Evolutionary conservation across 64 coral and sea anemone genomes (phyloP), one percentile per base, ranked within the genome.

Genomic region (Platygyra sinensis): DNA sequence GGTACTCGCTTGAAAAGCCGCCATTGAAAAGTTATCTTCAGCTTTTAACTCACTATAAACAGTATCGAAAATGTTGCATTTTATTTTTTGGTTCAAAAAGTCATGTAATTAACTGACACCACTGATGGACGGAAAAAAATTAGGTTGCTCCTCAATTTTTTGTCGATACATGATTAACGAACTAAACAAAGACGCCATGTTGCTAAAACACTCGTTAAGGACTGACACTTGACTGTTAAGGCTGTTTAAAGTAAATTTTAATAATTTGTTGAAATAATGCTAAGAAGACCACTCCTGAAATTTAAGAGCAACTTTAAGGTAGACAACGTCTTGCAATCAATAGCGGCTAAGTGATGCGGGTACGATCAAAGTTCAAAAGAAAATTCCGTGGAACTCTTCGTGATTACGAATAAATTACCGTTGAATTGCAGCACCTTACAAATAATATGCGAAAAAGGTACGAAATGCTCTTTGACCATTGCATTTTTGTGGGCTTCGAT

Each of bases 151-250:
- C 11, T 16, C 15, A 51, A 77, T 24, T 52, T 42, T 52, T 52
- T 2, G 16, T 77, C 75, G 49, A 24, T 22, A 39, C 16, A 73
- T 16, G 14, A 80, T 62, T 80, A 80, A 9, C 4, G 36, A 29
- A 29, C 24, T 30, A 80, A 69, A 80, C 52, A 80, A 60, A 80
- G 57, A 31, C 3, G 24, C n/a, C 62, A 5, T 13, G 78, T 80
- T 61, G 29, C 22, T 80, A 80, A n/a, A 80, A 62, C 61, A 24
- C 13, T 61, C 78, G n/a, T 55, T 61, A 80, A 30, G 28, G 52
- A 61, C 31, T 80, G 55, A 31, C 57, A 80, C 55, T 80, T 80
- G 15, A 32, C 52, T 80, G 54, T 6, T 16, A 29, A 13, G 4
- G 52, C 27, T 27, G 28, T 61, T 31, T 22, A 10, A 61, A n/a